Conservation (phyloP, 1,140 invertebrate species). For the Orius insidiosus region DNA sequence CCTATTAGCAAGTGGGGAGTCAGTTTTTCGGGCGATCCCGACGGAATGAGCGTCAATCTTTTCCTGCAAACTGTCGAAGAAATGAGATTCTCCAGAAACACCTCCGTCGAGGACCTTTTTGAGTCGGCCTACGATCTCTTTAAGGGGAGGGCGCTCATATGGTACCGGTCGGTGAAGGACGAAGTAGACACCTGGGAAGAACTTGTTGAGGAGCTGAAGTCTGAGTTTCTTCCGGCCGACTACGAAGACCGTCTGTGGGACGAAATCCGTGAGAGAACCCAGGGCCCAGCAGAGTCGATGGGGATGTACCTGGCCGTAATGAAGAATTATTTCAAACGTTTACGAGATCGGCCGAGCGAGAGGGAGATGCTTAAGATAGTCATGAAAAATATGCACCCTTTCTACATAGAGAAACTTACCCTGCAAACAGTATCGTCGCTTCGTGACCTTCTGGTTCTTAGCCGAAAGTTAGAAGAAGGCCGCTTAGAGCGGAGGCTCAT, state of each 20-base stretch:
- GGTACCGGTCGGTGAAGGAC: neutral
- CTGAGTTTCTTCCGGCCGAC: neutral
- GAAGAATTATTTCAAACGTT: slow-evolving; percentile 23
- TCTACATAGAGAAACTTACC: slow-evolving; percentile 17
- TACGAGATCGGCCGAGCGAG: slow-evolving; percentile 19
- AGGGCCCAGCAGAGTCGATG: slow-evolving; percentile 21
- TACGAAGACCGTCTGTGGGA: slow-evolving; percentile 22
- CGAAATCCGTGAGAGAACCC: slow-evolving; percentile 21
- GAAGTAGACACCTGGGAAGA: neutral
- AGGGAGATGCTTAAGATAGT: slow-evolving; percentile 20
- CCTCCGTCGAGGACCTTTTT: neutral
- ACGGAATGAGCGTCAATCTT: no score
- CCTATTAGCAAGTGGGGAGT: no score
- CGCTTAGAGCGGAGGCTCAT: neutral
- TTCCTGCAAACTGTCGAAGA: no score
- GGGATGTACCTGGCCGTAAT: slow-evolving; percentile 21
- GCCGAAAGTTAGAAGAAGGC: neutral
- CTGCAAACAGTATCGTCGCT: neutral
- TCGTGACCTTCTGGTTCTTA: neutral
- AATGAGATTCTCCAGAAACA: no score
- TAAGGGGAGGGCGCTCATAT: slow-evolving; percentile 3
- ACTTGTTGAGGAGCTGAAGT: neutral
- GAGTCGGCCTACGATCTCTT: slow-evolving; percentile 4
- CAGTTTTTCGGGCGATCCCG: no score
- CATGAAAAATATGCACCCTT: slow-evolving; percentile 21